Evolutionary conservation across 2,113 vertebrate species (phyloP).

Genomic region (Cyanistes caeruleus): DNA sequence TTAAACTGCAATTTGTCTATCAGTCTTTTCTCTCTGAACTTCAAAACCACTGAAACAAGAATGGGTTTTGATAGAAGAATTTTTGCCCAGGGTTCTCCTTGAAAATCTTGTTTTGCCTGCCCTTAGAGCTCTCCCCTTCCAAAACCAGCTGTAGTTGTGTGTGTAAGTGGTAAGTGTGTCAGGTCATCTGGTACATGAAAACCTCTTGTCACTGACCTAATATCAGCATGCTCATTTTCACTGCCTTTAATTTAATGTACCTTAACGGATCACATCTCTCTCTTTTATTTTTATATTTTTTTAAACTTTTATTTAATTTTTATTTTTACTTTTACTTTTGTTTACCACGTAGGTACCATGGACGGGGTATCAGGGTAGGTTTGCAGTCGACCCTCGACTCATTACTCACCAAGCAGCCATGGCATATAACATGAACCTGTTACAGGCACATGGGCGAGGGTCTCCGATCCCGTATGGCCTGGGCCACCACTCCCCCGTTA

Average conservation of each 20-base stretch:
- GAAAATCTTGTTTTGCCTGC: not conserved
- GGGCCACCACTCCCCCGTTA: constrained; percentile 89
- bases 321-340: not conserved
- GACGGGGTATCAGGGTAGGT: constrained; percentile 96
- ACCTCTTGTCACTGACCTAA: not conserved
- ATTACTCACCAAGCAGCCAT: constrained; percentile 96
- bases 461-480: constrained; percentile 93
- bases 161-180: not conserved
- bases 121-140: not conserved
- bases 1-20: not conserved
- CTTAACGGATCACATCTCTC: not conserved
- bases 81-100: not conserved
- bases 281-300: too few relatives aligned
- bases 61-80: not conserved
- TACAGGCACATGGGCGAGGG: constrained; percentile 90
- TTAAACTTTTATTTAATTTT: not conserved
- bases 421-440: constrained; percentile 96
- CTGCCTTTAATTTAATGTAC: not conserved
- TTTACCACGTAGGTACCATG: constrained; percentile 85
- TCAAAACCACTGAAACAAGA: not conserved
- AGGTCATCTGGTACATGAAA: not conserved
- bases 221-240: not conserved
- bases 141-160: not conserved
- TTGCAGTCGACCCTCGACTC: constrained; percentile 94
- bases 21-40: not conserved